phyloP scores from a whole-genome alignment of 2,113 vertebrate genomes.

The Coryphaenoides rupestris region DNA sequence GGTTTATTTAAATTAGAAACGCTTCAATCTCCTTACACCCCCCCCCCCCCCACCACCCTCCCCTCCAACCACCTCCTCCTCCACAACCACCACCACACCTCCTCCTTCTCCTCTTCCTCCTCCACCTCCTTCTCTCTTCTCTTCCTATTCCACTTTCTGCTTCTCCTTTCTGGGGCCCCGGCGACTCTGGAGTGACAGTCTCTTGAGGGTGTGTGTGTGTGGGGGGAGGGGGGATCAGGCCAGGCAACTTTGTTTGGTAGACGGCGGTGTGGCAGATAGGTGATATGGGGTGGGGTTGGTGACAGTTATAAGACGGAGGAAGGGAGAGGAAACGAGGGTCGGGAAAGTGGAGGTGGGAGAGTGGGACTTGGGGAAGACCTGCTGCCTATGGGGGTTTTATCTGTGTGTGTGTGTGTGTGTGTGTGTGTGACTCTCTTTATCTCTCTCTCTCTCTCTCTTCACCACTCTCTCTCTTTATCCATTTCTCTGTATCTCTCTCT shows the following conservation, averaged over 20 bases:
- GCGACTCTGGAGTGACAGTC: constrained; percentile 57
- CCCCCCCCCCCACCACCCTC: constrained; percentile 24
- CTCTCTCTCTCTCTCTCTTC: constrained; percentile 62
- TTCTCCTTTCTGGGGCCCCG: constrained; percentile 48
- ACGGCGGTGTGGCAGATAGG: constrained; percentile 57
- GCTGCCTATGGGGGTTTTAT: constrained; percentile 41
- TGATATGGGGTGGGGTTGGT: constrained; percentile 29
- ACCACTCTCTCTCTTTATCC: constrained; percentile 63
- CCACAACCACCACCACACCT: constrained; percentile 14
- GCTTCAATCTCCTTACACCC: constrained; percentile 68
- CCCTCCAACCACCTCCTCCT: not conserved
- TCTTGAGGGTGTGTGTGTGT: constrained; percentile 67
- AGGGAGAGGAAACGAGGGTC: constrained; percentile 52
- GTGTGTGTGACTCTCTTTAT: constrained; percentile 56
- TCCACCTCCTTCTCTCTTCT: constrained; percentile 19
- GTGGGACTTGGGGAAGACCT: constrained; percentile 61
- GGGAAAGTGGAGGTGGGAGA: constrained; percentile 52
- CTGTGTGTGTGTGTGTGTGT: constrained; percentile 27
- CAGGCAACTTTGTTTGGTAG: constrained; percentile 72
- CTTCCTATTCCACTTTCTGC: constrained; percentile 44
- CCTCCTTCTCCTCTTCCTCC: not conserved
- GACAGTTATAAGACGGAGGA: constrained; percentile 20
- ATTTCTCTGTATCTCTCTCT: constrained; percentile 62
- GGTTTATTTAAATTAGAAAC: constrained; percentile 84
- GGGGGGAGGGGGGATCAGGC: constrained; percentile 67